Evolutionary conservation across 2,113 vertebrate genomes (phyloP).

Genomic region (Eupsittula cactorum): DNA sequence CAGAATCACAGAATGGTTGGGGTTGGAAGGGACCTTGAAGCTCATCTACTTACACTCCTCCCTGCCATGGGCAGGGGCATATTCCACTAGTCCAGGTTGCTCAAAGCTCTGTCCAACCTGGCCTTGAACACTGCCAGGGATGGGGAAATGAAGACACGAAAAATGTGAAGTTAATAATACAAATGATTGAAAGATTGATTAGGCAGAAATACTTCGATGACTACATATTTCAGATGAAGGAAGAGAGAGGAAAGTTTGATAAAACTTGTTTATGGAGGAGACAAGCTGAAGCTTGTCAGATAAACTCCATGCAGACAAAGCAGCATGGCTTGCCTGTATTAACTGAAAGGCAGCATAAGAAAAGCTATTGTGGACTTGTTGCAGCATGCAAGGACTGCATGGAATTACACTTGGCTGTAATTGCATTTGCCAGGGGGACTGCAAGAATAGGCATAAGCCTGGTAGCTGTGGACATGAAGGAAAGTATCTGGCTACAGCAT

Average conservation of each 20-base stretch:
- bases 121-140: not conserved
- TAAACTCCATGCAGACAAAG: constrained; percentile 67
- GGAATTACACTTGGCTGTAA: not conserved
- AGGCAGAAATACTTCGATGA: not conserved
- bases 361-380: constrained; percentile 69
- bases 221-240: not conserved
- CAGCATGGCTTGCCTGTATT: not conserved
- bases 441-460: not conserved
- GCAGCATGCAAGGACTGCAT: constrained; percentile 56
- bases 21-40: not conserved
- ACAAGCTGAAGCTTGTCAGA: constrained; percentile 72
- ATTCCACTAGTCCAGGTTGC: not conserved
- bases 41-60: not conserved
- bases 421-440: not conserved
- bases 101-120: not conserved
- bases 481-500: not conserved
- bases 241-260: constrained; percentile 25
- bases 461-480: not conserved
- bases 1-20: not conserved
- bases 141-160: not conserved
- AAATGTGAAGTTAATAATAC: not conserved
- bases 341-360: constrained; percentile 61
- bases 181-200: not conserved
- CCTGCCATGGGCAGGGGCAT: not conserved
- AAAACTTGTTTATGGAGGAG: constrained; percentile 43